These are phyloP conservation scores for Forbesichthys agassizii DNA, from an alignment of 2,113 vertebrate species.

Conservation along the genomic window DNA sequence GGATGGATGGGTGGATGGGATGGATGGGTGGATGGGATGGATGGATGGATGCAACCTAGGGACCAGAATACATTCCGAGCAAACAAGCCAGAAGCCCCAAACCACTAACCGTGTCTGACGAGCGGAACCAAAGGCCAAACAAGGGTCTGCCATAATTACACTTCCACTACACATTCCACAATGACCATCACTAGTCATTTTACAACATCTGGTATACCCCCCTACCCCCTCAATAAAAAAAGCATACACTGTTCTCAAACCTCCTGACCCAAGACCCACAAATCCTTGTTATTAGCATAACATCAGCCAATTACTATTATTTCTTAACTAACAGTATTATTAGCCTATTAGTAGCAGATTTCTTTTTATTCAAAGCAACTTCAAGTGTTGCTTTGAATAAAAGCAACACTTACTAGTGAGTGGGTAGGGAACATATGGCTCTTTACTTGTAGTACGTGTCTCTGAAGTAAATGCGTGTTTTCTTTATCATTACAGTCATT, in stretches of 20 bases:
- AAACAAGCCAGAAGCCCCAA: constrained; percentile 30
- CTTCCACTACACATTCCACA: constrained; percentile 23
- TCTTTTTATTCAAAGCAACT: no score
- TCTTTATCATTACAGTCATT: no score
- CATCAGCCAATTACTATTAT: no score
- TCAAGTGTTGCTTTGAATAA: no score
- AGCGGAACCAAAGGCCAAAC: constrained; percentile 32
- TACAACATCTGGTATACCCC: background rate
- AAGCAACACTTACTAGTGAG: no score
- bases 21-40: background rate
- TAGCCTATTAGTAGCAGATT: no score
- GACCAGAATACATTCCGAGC: constrained; percentile 23
- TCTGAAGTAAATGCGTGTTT: constrained; percentile 9
- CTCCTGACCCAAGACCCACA: no score
- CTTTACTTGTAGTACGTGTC: background rate
- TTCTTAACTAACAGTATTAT: no score
- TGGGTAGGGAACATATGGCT: no score
- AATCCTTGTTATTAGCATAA: no score
- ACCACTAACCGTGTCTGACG: constrained; percentile 37
- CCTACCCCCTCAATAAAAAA: background rate
- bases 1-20: no score
- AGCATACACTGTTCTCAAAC: background rate
- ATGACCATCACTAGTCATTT: constrained; percentile 17
- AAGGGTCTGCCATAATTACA: constrained; percentile 37
- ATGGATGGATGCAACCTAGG: constrained; percentile 18